Evolutionary conservation across 2,888 invertebrate species (phyloP).

Genomic region (Theretra japonica): DNA sequence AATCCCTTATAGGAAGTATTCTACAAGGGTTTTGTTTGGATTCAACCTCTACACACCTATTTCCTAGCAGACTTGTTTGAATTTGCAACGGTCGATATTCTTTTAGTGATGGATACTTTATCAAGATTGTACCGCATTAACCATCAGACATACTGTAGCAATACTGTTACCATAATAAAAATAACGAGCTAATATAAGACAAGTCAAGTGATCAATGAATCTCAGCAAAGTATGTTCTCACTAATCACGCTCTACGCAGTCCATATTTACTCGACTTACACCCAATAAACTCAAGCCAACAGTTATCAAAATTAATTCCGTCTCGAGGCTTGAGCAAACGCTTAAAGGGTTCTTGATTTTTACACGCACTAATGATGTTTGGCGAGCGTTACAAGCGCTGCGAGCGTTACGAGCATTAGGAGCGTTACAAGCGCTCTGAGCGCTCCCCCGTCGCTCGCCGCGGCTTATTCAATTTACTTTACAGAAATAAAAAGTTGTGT

Average conservation of each 20-base stretch:
- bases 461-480: slow-evolving; percentile 27
- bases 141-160: no score
- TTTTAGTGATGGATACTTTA: no score
- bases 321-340: neutral
- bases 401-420: neutral
- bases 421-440: neutral
- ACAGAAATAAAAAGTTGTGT: slow-evolving; percentile 24
- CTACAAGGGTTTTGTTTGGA: no score
- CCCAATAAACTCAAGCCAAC: neutral
- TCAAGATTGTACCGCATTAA: no score
- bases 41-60: no score
- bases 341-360: slow-evolving; percentile 14
- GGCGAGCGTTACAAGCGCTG: neutral
- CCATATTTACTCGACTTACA: neutral
- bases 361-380: slow-evolving; percentile 20
- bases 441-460: neutral
- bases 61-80: no score
- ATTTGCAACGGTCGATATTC: no score
- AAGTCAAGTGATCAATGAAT: no score
- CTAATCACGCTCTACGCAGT: neutral
- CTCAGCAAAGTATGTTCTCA: no score
- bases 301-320: slow-evolving; percentile 1
- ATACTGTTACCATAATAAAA: no score
- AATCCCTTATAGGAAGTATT: no score
- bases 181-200: no score